Conservation (phyloP, 2,797 vertebrate genomes). For the Decapterus maruadsi region DNA sequence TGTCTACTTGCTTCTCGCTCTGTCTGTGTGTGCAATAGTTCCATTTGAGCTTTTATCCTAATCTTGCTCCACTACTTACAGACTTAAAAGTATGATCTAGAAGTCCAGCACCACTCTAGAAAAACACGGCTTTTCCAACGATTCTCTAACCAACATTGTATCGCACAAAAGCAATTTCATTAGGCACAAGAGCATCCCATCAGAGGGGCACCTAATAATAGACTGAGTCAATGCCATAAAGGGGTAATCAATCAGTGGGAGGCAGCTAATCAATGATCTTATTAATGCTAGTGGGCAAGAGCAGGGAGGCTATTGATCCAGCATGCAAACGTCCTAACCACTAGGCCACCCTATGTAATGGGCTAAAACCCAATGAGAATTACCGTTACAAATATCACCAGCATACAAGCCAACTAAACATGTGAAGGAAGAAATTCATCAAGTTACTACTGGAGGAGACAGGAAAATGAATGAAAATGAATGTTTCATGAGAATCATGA, state of each 20-base stretch:
- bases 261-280: constrained; percentile 85
- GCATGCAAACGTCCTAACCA: constrained; percentile 74
- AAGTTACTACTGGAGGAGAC: constrained; percentile 16
- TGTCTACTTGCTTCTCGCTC: constrained; percentile 26
- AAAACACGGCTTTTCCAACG: constrained; percentile 23
- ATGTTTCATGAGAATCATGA: constrained; percentile 6
- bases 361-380: constrained; percentile 49
- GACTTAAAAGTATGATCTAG: neutral
- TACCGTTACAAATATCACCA: constrained; percentile 29
- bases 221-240: constrained; percentile 70
- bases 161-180: constrained; percentile 66
- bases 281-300: constrained; percentile 80
- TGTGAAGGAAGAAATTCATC: constrained; percentile 21
- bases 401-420: constrained; percentile 7
- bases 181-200: constrained; percentile 64
- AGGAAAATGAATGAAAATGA: neutral
- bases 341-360: constrained; percentile 47
- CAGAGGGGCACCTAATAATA: constrained; percentile 73
- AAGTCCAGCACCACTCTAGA: constrained; percentile 19
- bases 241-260: constrained; percentile 81
- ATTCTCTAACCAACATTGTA: constrained; percentile 39
- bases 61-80: constrained; percentile 4
- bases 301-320: constrained; percentile 78
- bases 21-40: neutral
- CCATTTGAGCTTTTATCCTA: neutral